Percentiles rank a stretch among this genome's conserved stretches.
These are phyloP conservation scores for Rhadina sibilatrix DNA, from an alignment of 2,113 vertebrate species.

Conservation along the genomic window DNA sequence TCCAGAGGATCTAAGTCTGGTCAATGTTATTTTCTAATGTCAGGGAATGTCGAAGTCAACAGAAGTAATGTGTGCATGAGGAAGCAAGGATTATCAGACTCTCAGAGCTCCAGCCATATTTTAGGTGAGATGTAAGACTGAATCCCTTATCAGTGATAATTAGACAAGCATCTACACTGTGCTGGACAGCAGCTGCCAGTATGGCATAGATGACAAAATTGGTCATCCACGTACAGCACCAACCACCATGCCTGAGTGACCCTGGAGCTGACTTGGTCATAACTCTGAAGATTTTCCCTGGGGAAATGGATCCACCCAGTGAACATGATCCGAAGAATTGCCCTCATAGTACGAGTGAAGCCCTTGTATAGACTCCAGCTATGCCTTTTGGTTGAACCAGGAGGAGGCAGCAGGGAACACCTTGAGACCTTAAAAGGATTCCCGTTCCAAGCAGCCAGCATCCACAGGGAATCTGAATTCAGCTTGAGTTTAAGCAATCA, in stretches of 20 bases:
- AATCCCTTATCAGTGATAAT: neutral
- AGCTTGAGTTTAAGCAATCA: neutral
- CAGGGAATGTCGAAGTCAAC: neutral
- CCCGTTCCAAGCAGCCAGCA: neutral
- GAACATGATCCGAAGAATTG: neutral
- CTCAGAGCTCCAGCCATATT: neutral
- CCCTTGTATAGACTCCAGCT: neutral
- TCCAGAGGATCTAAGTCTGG: neutral
- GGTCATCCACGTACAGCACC: neutral
- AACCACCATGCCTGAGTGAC: neutral
- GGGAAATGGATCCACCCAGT: neutral
- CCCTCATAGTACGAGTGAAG: neutral
- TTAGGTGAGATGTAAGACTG: neutral
- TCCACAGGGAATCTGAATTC: neutral
- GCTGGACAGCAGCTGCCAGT: neutral
- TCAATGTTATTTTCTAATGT: neutral
- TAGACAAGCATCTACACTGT: neutral
- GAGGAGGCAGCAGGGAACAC: neutral
- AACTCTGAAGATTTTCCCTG: neutral
- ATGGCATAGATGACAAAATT: neutral
- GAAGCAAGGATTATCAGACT: neutral
- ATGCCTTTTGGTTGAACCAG: neutral
- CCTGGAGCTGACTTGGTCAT: fast-evolving
- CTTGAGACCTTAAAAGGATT: neutral
- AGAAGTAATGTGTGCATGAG: neutral